A percentile compares a stretch with the other conserved stretches of the same genome.
These are phyloP conservation scores for Lapara coniferarum DNA, from an alignment of 2,888 invertebrate genomes.

Conservation along the genomic window DNA sequence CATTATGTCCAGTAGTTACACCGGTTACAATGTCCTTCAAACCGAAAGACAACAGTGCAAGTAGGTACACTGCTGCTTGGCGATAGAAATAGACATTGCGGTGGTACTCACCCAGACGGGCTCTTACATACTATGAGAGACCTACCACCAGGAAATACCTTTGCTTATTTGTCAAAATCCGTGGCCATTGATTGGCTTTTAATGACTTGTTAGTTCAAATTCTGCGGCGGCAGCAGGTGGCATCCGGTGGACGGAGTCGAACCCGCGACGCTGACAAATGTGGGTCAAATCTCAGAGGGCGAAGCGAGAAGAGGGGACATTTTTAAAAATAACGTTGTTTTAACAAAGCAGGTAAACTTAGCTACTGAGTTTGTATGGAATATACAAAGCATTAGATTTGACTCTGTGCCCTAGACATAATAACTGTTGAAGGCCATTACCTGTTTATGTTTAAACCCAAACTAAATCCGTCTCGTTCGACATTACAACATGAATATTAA, in stretches of 20 bases:
- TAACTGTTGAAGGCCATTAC: conserved; percentile 11
- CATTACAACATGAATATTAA: not conserved
- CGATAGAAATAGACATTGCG: too few relatives aligned
- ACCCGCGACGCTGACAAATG: conserved; percentile 30
- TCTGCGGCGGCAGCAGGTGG: conserved; percentile 5
- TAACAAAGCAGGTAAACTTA: not conserved
- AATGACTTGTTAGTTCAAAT: conserved; percentile 1
- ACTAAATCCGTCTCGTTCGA: not conserved
- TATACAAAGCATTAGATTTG: not conserved
- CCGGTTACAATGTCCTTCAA: too few relatives aligned
- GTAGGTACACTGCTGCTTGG: too few relatives aligned
- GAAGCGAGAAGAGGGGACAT: not conserved
- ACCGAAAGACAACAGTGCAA: too few relatives aligned
- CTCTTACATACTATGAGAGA: too few relatives aligned
- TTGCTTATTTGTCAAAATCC: conserved; percentile 24
- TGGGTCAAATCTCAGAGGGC: conserved; percentile 27
- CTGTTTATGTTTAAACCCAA: conserved; percentile 2
- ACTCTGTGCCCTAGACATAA: conserved; percentile 7
- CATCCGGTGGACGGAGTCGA: not conserved
- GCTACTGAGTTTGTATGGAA: not conserved
- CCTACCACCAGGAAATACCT: too few relatives aligned
- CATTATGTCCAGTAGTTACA: too few relatives aligned
- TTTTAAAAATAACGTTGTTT: not conserved
- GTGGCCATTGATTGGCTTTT: not conserved
- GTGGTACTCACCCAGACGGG: too few relatives aligned